Conservation (phyloP, 2,797 vertebrate species). For the Trachurus trachurus region DNA sequence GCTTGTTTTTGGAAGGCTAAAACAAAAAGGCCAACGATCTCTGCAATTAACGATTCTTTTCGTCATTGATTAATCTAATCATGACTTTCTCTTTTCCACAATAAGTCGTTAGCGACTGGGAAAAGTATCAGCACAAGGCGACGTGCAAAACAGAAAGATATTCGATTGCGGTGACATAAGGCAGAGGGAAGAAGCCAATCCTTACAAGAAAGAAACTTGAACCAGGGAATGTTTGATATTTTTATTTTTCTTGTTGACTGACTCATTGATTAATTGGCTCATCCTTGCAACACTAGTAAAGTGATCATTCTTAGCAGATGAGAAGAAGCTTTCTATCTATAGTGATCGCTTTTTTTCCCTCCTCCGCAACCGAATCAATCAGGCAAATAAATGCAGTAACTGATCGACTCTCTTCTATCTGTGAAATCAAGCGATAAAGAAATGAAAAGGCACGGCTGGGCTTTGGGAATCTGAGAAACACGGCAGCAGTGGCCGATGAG, state of each 20-base stretch:
- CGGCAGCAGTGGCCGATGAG: slow-evolving; percentile 58
- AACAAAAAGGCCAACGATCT: background rate
- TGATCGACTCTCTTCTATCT: background rate
- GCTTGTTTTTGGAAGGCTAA: background rate
- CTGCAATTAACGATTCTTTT: background rate
- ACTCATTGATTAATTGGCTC: background rate
- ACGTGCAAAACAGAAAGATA: background rate
- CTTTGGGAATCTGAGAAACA: slow-evolving; percentile 34
- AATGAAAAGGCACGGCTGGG: slow-evolving; percentile 26
- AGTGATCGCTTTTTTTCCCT: background rate
- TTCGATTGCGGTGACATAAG: background rate
- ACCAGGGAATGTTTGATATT: background rate
- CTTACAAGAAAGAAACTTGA: background rate
- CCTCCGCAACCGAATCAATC: background rate
- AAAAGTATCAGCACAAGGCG: background rate
- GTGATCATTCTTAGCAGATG: background rate
- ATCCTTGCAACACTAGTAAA: background rate
- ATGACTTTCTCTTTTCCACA: background rate
- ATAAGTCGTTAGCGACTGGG: background rate
- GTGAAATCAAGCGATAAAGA: slow-evolving; percentile 24
- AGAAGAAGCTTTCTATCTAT: slow-evolving; percentile 1
- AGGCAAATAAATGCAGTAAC: background rate
- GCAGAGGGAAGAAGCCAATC: background rate
- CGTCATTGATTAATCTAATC: background rate
- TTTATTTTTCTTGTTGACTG: background rate